Percentiles rank a stretch among this genome's conserved stretches.
Conservation (phyloP, 2,888 invertebrate genomes). For the Mesorhabditis spiculigera region DNA sequence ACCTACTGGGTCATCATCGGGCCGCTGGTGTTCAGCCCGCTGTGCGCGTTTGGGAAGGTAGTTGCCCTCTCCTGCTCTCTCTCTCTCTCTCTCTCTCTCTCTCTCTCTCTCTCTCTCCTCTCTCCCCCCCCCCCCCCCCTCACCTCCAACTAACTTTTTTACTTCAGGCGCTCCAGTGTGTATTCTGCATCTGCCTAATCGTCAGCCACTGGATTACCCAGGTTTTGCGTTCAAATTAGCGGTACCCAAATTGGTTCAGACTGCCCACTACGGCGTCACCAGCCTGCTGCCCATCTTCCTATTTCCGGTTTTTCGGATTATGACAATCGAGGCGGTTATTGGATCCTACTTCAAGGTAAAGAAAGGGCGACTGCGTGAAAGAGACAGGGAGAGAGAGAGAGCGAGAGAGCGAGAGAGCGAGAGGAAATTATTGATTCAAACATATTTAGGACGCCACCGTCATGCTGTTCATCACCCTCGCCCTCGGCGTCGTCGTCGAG, state of each 20-base stretch:
- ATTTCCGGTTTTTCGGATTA: constrained; percentile 36
- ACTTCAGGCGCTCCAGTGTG: constrained; percentile 32
- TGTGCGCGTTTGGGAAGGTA: too few relatives aligned
- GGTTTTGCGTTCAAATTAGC: neutral
- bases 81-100: too few relatives aligned
- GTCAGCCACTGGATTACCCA: constrained; percentile 30
- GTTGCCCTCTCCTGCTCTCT: too few relatives aligned
- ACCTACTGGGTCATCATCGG: too few relatives aligned
- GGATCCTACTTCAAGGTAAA: constrained; percentile 24
- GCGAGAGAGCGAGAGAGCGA: too few relatives aligned
- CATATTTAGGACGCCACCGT: constrained; percentile 26
- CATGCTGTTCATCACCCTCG: constrained; percentile 26
- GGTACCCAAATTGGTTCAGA: constrained; percentile 21
- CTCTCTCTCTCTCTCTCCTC: too few relatives aligned
- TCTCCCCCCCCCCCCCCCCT: too few relatives aligned
- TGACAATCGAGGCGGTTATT: constrained; percentile 26
- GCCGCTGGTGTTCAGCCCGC: too few relatives aligned
- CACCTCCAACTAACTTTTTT: too few relatives aligned
- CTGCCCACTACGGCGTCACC: constrained; percentile 24
- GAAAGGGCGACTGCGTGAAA: too few relatives aligned
- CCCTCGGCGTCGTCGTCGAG: constrained; percentile 36
- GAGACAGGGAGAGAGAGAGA: too few relatives aligned
- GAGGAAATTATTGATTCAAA: too few relatives aligned
- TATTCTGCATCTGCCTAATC: constrained; percentile 30
- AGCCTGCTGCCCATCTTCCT: constrained; percentile 38